Evolutionary conservation across 2,113 vertebrate genomes (phyloP).

Genomic region (Arizona elegans): DNA sequence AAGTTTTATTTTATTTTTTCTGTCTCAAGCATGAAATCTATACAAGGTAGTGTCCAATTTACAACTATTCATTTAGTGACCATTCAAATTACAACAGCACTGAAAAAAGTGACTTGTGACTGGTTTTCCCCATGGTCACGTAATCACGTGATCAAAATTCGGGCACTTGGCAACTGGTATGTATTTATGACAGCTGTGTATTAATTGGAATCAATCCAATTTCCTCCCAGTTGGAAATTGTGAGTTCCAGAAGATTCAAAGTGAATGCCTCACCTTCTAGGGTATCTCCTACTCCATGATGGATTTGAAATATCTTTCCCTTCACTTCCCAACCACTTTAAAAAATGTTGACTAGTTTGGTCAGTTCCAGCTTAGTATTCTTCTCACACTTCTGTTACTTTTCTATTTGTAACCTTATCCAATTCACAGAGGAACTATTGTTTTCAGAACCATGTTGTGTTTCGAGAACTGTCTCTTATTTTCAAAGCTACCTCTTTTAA

Average conservation of each 20-base stretch:
- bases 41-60: no score
- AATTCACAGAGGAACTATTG: background rate
- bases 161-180: no score
- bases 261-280: background rate
- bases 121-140: no score
- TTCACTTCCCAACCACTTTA: background rate
- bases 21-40: no score
- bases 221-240: no score
- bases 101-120: no score
- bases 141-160: no score
- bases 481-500: background rate
- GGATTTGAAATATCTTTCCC: background rate
- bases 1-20: no score
- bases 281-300: no score
- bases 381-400: background rate
- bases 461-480: background rate
- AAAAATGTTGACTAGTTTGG: background rate
- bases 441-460: background rate
- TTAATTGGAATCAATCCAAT: background rate
- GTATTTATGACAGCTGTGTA: background rate
- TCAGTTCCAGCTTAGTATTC: background rate
- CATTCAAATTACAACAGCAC: no score
- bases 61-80: no score
- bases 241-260: background rate
- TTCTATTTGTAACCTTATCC: background rate